Base-by-base conservation (phyloP, 2,113 vertebrate species). In the Ceratotherium simum region DNA sequence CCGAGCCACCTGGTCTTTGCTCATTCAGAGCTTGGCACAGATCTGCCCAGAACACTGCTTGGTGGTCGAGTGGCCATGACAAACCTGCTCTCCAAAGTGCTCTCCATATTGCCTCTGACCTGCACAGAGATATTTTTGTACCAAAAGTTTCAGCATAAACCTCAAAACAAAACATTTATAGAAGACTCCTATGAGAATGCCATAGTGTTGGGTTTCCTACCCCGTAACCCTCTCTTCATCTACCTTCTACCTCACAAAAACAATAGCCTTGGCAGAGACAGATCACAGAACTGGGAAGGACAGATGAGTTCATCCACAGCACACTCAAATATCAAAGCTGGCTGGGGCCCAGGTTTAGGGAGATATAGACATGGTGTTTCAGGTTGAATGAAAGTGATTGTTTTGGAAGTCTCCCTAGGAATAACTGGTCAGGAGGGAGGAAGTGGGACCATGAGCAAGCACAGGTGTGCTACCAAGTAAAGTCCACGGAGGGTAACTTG, bases 91-190 rank as follows among this genome's bases (percentile, higher is more conserved):
- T 90, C 87, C 27, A 56, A 56, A 83, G 33, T 67, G 6, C 48
- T 75, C 69, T 78, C 33, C 73, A 82, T 48, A 70, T 46, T 54
- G 31, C 56, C 83, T 91, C 42, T 90, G 36, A 64, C 51, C 65
- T 69, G 7, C 65, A 42, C 1, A 12, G 76, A n/a, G 82, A 58
- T 33, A 75, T 33, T 64, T 78, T 60, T 91, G 36, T 72, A 31
- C 91, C 27, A 1, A 56, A 85, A 78, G 2, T 94, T 88, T 78
- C 51, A 36, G 1, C 25, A 48, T 62, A 78, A 80, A 42, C 29
- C 21, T 81, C 81, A 48, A 92, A 94, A 31, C 54, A 54, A 60
- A 91, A 23, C 23, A 4, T 84, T 88, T 65, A 4, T 21, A n/a
- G 36, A 64, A 27, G 60, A 80, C 5, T 16, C 17, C 29, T 79